Base-by-base conservation (phyloP, 2,797 vertebrate genomes). In the Lacerta agilis region DNA sequence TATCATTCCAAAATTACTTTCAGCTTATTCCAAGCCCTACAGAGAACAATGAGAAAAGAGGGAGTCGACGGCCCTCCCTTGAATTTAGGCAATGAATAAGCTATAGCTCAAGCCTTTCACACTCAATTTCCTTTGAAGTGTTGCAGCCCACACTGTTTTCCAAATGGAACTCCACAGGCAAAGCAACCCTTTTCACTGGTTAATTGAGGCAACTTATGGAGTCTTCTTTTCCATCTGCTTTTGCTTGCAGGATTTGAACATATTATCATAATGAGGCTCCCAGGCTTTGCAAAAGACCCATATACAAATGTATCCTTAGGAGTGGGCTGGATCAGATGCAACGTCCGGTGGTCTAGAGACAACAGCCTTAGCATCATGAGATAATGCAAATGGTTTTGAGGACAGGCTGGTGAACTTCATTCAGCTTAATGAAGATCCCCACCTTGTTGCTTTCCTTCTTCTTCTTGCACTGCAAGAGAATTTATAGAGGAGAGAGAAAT, bases 381-480 rank as follows among this genome's bases (percentile, higher is more conserved):
- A 43, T 29, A 36, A 73, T 64, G 41, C 9, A 79, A 73, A 41
- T 41, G 8, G 38, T 86, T 49, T 67, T 78, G 75, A 49, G 20
- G 38, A 71, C 20, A 6, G 15, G 25, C 13, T 72, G 36, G n/a
- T 23, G 43, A 58, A 80, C 36, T 55, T 71, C 33, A 13, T 80
- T 41, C 33, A 61, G 45, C 49, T 80, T 38, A 43, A 49, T 43
- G 27, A 87, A 23, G 45, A 73, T 71, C 27, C 77, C 67, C 18
- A n/a, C 25, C 43, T 55, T 41, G 55, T 5, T 71, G 4, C 7
- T 2, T 79, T 6, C 20, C 8, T 10, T 27, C 29, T 29, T 5
- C 23, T n/a, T 83, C 75, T 89, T 8, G 33, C 8, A 0, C 2
- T 66, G 64, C 89, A 86, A 17, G 73, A 90, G 82, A 92, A 88